Evolutionary conservation across 37 sponge, comb jelly and placozoan genomes (phyloP), one percentile per base, ranked within the genome.

Genomic region (Hexactinellida sp.): DNA sequence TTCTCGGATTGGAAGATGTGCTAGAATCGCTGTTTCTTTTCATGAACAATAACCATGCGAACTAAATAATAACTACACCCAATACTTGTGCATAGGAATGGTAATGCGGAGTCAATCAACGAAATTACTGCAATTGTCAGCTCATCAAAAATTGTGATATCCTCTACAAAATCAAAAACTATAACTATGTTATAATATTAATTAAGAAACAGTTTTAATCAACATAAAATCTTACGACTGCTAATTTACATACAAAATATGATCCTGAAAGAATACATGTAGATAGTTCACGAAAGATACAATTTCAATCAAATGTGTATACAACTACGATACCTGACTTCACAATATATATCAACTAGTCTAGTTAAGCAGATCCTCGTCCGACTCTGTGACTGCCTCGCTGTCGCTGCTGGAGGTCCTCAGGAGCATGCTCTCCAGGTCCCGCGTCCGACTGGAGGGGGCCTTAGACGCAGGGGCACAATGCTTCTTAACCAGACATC

Each of bases 391-490:
- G 76, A 23, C 19, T 63, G 1, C 76, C 76, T 63, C 76, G 76
- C 76, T 63, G 3, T 63, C 76, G 13, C 76, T 63, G 34, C 76
- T 63, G 76, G 76, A 63, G 13, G 21, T 63, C 76, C 30, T 63
- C 25, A 63, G 76, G 5, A 63, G 76, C 76, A 63, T 63, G 30
- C 76, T 63, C 76, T 63, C 76, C 34, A 63, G 76, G 34, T 63
- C 76, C 3, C 28, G 28, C 13, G 28, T 28, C 3, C 13, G 3
- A n/a, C 32, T 63, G 34, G 76, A 63, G 34, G 76, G 13, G 25
- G 34, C 76, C 34, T 32, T 10, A 3, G 21, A 25, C 3, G 76
- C 19, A 25, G 76, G 3, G 34, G 13, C 3, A 23, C 25, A 63
- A n/a, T n/a, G 34, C 13, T n/a, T 63, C 34, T 63, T 63, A 23